These are phyloP conservation scores for Cyaniris semiargus DNA, from an alignment of 2,888 invertebrate species.

Conservation along the genomic window DNA sequence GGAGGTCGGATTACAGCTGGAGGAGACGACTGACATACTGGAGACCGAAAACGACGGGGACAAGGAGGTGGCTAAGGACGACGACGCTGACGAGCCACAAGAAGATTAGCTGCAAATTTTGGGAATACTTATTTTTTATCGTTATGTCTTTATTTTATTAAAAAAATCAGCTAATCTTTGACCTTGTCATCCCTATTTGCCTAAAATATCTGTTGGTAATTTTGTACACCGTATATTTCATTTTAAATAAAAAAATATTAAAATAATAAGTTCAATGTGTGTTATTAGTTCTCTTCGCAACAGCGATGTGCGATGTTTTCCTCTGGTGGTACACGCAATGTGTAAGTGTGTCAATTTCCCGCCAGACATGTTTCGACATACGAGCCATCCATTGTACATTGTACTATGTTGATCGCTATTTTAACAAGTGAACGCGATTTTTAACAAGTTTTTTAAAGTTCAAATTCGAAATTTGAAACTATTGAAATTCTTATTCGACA, in stretches of 20 bases:
- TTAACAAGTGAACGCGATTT: neutral
- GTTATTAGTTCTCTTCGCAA: neutral
- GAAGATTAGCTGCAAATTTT: neutral
- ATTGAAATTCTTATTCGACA: no score
- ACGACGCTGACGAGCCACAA: neutral
- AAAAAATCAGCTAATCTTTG: no score
- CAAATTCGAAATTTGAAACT: no score
- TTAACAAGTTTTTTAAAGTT: no score
- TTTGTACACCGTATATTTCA: no score
- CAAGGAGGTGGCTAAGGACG: neutral
- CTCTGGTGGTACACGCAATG: neutral
- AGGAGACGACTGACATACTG: constrained; percentile 52
- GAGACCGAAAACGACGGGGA: constrained; percentile 35
- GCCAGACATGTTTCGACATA: neutral
- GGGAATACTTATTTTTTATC: no score
- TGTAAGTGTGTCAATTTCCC: constrained; percentile 19
- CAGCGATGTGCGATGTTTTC: neutral
- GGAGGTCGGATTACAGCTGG: constrained; percentile 56
- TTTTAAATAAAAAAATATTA: no score
- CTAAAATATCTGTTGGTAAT: no score
- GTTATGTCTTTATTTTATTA: no score
- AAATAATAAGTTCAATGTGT: no score
- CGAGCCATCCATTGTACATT: neutral
- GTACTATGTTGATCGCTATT: neutral
- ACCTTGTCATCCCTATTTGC: no score